Base-by-base conservation (phyloP, 1,140 invertebrate species). In the Acromyrmex charruanus region DNA sequence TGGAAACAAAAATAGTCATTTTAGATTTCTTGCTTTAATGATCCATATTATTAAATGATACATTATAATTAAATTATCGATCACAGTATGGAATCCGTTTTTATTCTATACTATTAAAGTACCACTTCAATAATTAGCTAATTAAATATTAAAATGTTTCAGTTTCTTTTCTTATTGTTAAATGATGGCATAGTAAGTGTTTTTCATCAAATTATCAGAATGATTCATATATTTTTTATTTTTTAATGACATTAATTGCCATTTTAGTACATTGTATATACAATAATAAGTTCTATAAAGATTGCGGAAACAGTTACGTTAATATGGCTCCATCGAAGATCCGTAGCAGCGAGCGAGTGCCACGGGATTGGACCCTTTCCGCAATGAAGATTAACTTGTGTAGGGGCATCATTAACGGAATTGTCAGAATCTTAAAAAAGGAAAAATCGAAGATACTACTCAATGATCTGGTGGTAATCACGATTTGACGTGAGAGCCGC, bases 1-100 rank as follows among this genome's bases (percentile, higher is more conserved):
- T 95, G 88, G 61, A 93, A 93, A 87, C 77, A 77, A 87, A 87
- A 82, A 87, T 18, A 7, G 39, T 49, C 35, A 16, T 7, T 16
- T 58, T 81, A 55, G 35, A 71, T 28, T 69, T 58, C 4, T 58
- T 6, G 3, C 16, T 10, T 18, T 21, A 77, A 58, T n/a, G 28
- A 51, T 35, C 7, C 14, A 49, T 49, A 21, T 31, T 35, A n/a
- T 1, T 25, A 25, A 25, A 25, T 25, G 25, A 28, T 18, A 59
- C 25, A 12, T 44, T 77, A 35, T n/a, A 49, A 35, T 79, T 31
- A 66, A 66, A 49, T 31, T 49, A 63, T 12, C 2, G 4, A 28
- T 65, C 25, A 10, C 10, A 55, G 49, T 49, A 7, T 35, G 7
- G 0, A 21, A 75, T 44, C 7, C 39, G 5, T 10, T 65, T 58